These are phyloP conservation scores for Ctena decussata DNA, from an alignment of 2,888 invertebrate species.

Conservation along the genomic window DNA sequence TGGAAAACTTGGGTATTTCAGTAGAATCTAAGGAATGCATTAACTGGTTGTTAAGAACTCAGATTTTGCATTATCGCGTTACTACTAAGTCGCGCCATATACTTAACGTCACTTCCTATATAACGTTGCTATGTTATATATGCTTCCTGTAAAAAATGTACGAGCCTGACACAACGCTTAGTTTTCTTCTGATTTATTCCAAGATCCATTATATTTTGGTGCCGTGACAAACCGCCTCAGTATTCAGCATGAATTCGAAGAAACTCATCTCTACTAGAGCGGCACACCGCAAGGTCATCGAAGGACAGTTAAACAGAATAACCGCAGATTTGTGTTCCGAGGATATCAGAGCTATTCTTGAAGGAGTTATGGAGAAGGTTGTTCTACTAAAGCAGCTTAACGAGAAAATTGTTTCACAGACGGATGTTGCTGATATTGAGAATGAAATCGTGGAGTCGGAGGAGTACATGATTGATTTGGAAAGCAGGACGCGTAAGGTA, in stretches of 20 bases:
- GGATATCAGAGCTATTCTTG: not conserved
- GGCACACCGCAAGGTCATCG: not conserved
- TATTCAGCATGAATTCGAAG: not conserved
- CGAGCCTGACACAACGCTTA: not conserved
- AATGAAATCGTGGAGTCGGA: not conserved
- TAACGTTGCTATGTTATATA: not conserved
- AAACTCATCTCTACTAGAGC: slow-evolving; percentile 3
- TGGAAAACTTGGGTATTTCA: too few species aligned
- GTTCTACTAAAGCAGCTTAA: not conserved
- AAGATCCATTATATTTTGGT: slow-evolving; percentile 3
- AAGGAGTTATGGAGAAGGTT: not conserved
- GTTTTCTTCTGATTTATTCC: not conserved
- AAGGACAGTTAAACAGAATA: not conserved
- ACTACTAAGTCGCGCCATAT: too few species aligned
- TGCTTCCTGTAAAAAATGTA: not conserved
- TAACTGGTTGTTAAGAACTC: too few species aligned
- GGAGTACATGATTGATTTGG: not conserved
- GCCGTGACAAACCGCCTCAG: not conserved
- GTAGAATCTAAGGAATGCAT: too few species aligned
- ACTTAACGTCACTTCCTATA: not conserved
- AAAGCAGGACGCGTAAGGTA: not conserved
- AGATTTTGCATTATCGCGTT: too few species aligned
- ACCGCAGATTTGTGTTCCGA: not conserved
- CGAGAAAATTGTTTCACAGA: not conserved
- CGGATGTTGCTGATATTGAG: not conserved